These are phyloP conservation scores for Tachina lurida DNA, from an alignment of 2,888 invertebrate species.

Conservation along the genomic window DNA sequence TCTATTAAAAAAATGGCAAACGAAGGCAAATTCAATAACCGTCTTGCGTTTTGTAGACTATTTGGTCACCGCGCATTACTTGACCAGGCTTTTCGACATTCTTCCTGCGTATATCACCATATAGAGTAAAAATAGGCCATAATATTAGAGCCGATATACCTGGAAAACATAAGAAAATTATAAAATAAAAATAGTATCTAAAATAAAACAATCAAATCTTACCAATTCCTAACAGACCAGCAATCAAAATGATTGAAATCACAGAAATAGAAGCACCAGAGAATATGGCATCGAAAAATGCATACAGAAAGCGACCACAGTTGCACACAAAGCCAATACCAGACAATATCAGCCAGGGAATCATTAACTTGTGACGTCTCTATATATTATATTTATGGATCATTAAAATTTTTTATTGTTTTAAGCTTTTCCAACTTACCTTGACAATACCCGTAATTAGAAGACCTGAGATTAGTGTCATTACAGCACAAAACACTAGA, in stretches of 20 bases:
- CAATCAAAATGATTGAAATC: not conserved
- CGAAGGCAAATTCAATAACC: not conserved
- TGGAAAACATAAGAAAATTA: not conserved
- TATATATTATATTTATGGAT: not conserved
- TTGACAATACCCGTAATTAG: constrained; percentile 35
- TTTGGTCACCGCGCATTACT: too few relatives aligned
- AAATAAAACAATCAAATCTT: not conserved
- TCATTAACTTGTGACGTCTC: constrained; percentile 40
- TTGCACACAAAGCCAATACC: not conserved
- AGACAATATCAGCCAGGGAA: constrained; percentile 16
- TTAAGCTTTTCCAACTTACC: constrained; percentile 9
- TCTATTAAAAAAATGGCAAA: not conserved
- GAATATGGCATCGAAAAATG: not conserved
- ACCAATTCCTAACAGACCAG: not conserved
- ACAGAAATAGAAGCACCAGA: not conserved
- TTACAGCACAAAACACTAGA: not conserved
- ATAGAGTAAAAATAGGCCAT: constrained; percentile 2
- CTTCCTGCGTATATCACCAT: constrained; percentile 15
- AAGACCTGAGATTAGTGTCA: constrained; percentile 11
- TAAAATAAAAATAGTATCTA: not conserved
- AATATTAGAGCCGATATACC: not conserved
- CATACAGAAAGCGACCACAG: not conserved
- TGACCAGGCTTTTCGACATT: not conserved
- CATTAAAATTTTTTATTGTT: not conserved
- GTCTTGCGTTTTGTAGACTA: not conserved